Evolutionary conservation across 2,113 vertebrate genomes (phyloP).

Genomic region (Istiophorus platypterus): DNA sequence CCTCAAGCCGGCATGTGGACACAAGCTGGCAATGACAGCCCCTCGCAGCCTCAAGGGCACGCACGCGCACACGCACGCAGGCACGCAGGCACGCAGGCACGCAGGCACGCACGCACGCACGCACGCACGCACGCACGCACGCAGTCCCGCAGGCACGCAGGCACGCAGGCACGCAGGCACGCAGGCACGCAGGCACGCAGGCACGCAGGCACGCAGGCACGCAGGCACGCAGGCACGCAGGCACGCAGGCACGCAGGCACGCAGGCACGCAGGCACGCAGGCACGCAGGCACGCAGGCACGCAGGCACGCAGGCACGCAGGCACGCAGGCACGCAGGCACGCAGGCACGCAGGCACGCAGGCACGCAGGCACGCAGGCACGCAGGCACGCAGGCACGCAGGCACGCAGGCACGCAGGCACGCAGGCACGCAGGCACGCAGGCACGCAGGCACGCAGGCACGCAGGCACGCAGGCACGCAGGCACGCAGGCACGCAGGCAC

Average conservation of each 20-base stretch:
- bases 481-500: conserved; percentile 54
- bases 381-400: conserved; percentile 49
- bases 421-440: background rate
- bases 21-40: conserved; percentile 75
- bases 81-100: background rate
- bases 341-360: background rate
- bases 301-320: background rate
- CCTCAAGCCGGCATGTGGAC: conserved; percentile 63
- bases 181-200: conserved; percentile 38
- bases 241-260: conserved; percentile 3
- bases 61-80: conserved; percentile 8
- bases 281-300: conserved; percentile 45
- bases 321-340: background rate
- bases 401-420: background rate
- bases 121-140: conserved; percentile 6
- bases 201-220: background rate
- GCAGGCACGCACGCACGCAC: background rate
- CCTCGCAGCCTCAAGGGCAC: conserved; percentile 53
- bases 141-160: conserved; percentile 5
- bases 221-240: background rate
- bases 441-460: background rate
- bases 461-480: conserved; percentile 10
- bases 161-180: conserved; percentile 35
- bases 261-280: conserved; percentile 27
- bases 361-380: conserved; percentile 17